Percentiles rank a stretch among this genome's conserved stretches.
Evolutionary conservation across 1,140 invertebrate species (phyloP).

Genomic region (Lucilia sericata): DNA sequence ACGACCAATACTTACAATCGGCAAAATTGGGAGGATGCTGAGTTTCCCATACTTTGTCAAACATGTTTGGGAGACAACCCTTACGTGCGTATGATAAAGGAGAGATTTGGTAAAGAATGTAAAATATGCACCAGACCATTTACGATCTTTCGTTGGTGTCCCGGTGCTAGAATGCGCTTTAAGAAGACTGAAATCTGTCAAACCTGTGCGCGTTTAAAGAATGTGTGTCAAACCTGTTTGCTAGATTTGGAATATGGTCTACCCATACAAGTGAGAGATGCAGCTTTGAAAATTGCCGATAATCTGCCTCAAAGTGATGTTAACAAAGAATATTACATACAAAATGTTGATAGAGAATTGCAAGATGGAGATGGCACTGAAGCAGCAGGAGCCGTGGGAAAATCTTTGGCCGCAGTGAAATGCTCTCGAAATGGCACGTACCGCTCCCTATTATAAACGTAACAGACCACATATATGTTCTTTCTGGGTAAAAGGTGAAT

Average conservation of each 20-base stretch:
- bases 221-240: constrained; percentile 99
- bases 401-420: constrained; percentile 87
- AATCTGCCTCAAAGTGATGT: constrained; percentile 97
- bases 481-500: constrained; percentile 99
- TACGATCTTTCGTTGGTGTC: constrained; percentile 98
- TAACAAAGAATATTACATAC: constrained; percentile 99
- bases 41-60: constrained; percentile 99
- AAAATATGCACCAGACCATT: constrained; percentile 99
- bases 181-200: constrained; percentile 99
- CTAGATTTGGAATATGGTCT: constrained; percentile 97
- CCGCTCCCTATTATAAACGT: constrained; percentile 98
- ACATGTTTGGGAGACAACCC: constrained; percentile 99
- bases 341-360: constrained; percentile 85
- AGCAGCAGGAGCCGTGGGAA: constrained; percentile 76
- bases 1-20: constrained; percentile 97
- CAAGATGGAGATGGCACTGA: constrained; percentile 74
- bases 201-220: constrained; percentile 97
- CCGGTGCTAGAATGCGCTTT: constrained; percentile 97
- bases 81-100: constrained; percentile 99
- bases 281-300: constrained; percentile 94
- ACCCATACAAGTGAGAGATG: constrained; percentile 95
- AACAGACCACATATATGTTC: constrained; percentile 99
- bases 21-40: constrained; percentile 99
- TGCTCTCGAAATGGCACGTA: constrained; percentile 95
- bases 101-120: constrained; percentile 98